Evolutionary conservation across 2,797 vertebrate genomes (phyloP).

Genomic region (Gymnothorax reevesii): DNA sequence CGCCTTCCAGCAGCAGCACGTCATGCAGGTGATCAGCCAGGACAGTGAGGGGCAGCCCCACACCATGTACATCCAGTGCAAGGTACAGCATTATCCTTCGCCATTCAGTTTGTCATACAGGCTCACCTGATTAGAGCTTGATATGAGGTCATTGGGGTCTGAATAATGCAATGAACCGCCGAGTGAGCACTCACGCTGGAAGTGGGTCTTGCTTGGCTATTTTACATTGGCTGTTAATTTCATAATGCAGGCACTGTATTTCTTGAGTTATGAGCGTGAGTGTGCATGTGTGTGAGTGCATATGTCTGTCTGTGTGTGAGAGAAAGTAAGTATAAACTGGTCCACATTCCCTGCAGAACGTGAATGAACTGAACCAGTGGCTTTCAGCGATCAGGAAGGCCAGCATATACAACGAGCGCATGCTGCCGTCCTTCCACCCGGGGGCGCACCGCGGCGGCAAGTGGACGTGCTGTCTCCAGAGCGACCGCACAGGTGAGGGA

Average conservation of each 20-base stretch:
- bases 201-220: neutral
- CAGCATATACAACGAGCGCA: slow-evolving; percentile 79
- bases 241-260: neutral
- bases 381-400: slow-evolving; percentile 85
- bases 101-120: neutral
- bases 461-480: slow-evolving; percentile 90
- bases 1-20: slow-evolving; percentile 87
- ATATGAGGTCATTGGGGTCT: neutral
- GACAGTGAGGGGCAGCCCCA: slow-evolving; percentile 70
- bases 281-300: neutral
- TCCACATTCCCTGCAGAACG: slow-evolving; percentile 66
- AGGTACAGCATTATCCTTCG: slow-evolving; percentile 64
- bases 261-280: neutral
- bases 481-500: slow-evolving; percentile 72
- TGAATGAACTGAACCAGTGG: slow-evolving; percentile 92
- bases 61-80: slow-evolving; percentile 90
- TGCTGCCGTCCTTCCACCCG: slow-evolving; percentile 82
- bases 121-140: neutral
- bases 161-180: neutral
- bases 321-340: slow-evolving; percentile 10
- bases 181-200: neutral
- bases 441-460: slow-evolving; percentile 80
- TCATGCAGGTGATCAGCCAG: slow-evolving; percentile 88
- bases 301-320: slow-evolving; percentile 46
- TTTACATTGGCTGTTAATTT: neutral